phyloP scores from a whole-genome alignment of 1,140 invertebrate genomes.

The Drosophila micromelanica region DNA sequence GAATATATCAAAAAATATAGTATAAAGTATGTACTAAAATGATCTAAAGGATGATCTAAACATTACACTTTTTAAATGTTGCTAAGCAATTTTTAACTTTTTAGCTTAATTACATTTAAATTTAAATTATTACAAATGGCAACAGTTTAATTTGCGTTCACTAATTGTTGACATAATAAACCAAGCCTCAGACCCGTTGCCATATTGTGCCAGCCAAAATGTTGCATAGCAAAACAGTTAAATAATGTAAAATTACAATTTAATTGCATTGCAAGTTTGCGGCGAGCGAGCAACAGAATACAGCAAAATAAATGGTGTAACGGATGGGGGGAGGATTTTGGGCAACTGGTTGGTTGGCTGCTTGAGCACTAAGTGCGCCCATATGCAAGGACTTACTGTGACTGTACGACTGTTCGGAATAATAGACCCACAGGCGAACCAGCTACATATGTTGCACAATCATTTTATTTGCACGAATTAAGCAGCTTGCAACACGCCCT shows the following conservation, averaged over 20 bases:
- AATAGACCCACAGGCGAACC: conserved; percentile 58
- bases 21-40: no score
- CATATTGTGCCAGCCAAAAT: conserved; percentile 48
- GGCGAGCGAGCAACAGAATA: conserved; percentile 33
- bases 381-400: conserved; percentile 42
- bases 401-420: conserved; percentile 45
- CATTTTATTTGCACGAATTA: conserved; percentile 81
- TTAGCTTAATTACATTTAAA: conserved; percentile 5
- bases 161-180: conserved; percentile 74
- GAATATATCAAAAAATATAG: no score
- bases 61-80: not conserved
- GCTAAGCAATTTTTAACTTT: not conserved
- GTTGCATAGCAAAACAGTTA: conserved; percentile 66
- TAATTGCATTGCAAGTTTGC: conserved; percentile 74
- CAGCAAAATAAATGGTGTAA: conserved; percentile 3
- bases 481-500: conserved; percentile 48
- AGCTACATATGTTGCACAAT: conserved; percentile 77
- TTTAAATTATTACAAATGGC: conserved; percentile 23
- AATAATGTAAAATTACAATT: conserved; percentile 74
- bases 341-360: conserved; percentile 3
- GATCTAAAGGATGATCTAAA: no score
- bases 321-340: not conserved
- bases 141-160: conserved; percentile 29
- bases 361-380: conserved; percentile 30
- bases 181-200: conserved; percentile 16